phyloP scores from a whole-genome alignment of 2,888 invertebrate genomes.

The Callimorpha dominula region DNA sequence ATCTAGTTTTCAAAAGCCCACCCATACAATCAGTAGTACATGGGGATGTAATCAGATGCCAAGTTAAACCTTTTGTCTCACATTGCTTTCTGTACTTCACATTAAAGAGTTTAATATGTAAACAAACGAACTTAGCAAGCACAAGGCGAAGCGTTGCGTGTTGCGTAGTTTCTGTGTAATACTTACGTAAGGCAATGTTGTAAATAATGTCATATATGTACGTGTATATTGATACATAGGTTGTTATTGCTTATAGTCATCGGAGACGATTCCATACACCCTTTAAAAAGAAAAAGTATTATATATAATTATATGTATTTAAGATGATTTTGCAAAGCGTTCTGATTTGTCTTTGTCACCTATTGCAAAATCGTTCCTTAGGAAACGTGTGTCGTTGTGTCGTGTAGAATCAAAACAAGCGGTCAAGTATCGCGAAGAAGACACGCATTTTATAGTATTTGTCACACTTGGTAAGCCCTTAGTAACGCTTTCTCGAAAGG shows the following conservation, averaged over 20 bases:
- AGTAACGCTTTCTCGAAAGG: neutral
- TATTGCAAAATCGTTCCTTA: too few species aligned
- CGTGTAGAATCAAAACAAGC: too few species aligned
- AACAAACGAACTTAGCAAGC: slow-evolving; percentile 23
- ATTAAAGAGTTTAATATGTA: slow-evolving; percentile 28
- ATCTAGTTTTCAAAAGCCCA: too few species aligned
- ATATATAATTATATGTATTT: too few species aligned
- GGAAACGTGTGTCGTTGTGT: too few species aligned
- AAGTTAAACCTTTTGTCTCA: neutral
- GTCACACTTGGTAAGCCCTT: neutral
- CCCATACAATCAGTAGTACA: too few species aligned
- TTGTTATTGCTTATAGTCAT: neutral
- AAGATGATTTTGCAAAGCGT: too few species aligned
- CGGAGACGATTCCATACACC: neutral
- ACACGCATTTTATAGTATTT: neutral
- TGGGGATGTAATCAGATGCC: too few species aligned
- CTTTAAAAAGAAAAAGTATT: neutral
- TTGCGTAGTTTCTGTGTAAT: slow-evolving; percentile 35
- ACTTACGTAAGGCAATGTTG: slow-evolving; percentile 34
- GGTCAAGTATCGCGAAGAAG: neutral
- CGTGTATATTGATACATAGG: slow-evolving; percentile 2
- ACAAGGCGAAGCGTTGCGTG: slow-evolving; percentile 27
- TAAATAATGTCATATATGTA: slow-evolving; percentile 28
- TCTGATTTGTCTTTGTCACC: too few species aligned
- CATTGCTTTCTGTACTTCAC: neutral